Evolutionary conservation across 35 echinoderm and acorn worm species (phyloP), one percentile per base, ranked within the genome.

Genomic region (Anneissia japonica): DNA sequence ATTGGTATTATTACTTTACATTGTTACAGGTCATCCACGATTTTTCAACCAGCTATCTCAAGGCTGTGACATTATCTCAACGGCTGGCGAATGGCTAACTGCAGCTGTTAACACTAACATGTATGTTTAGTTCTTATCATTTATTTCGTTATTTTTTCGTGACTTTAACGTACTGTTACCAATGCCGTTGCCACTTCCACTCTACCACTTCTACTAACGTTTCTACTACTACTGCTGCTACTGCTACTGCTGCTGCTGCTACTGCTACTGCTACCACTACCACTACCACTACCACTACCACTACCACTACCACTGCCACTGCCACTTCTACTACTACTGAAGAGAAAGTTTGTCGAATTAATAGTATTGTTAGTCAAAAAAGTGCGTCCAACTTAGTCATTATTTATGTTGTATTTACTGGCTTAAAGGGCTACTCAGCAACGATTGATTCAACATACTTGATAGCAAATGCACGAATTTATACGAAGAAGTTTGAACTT

Each of bases 1-100:
- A 85, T 31, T 84, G 43, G 14, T 93, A 19, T 77, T 93, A 35
- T 34, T 83, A 23, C 33, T 31, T 87, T 41, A 64, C 80, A 78
- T 74, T 37, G 23, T 32, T 30, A 0, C 76, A 99, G 96, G 81
- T 79, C 92, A 99, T 87, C 96, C 96, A 32, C 81, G 87, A 38
- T 99, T 99, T 77, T 99, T 94, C 55, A 99, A 99, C 76, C 96
- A 99, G 64, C 86, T 99, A 29, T 94, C 91, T 81, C 89, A 84
- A 29, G 92, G 92, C 32, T 92, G 94, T 39, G 96, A 99, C 77
- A 82, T 83, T 32, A 91, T 88, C 85, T 92, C 92, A 64, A 86
- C 94, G 4, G 89, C 92, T 38, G 96, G 92, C 2, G 85, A 93
- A 83, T 86, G 93, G 89, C 75, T 99, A 37, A 90, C 96, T 13